Evolutionary conservation across 2,113 vertebrate genomes (phyloP), one percentile per base, ranked within the genome.

Genomic region (Athene noctua): DNA sequence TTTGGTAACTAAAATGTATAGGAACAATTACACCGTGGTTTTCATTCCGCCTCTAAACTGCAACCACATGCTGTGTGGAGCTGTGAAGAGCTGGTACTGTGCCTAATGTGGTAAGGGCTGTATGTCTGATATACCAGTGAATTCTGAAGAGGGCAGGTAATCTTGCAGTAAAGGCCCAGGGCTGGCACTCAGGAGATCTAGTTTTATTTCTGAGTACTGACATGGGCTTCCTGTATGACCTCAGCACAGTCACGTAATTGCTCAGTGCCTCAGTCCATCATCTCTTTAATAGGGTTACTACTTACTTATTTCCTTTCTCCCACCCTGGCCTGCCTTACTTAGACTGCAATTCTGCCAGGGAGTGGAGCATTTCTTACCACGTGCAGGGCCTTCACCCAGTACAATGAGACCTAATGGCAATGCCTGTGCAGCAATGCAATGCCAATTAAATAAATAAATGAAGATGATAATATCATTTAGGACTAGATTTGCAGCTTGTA

Each of bases 281-380:
- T 91, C 94, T 91, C 79, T 75, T 89, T 96, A 96, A 97, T 89
- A 96, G 78, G 70, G 86, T 79, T 96, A 82, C 86, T 95, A 36
- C 86, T 91, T 95, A 92, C 57, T 92, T 94, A 97, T 61, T 96
- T 97, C 95, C 96, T 91, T 96, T 96, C 96, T 94, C 94, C 96
- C 58, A 5, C 96, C 95, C 94, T 87, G 77, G 88, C 32, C 91
- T 82, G 61, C 74, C 94, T 94, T 58, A 78, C 66, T 95, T 87
- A 74, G 83, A 13, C 80, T 92, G 86, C 92, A 96, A 94, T 96
- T 96, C 92, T 81, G 77, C 61, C 83, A 61, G 91, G 95, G 92
- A 92, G 91, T 92, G 94, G 91, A 86, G 61, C 80, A 22, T 81
- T 89, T 81, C 83, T 92, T 75, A 87, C 68, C 91, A 97, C 40